Percentiles rank a stretch among this genome's conserved stretches.
phyloP scores from a whole-genome alignment of 1,140 invertebrate genomes.

The Cydia amplana region DNA sequence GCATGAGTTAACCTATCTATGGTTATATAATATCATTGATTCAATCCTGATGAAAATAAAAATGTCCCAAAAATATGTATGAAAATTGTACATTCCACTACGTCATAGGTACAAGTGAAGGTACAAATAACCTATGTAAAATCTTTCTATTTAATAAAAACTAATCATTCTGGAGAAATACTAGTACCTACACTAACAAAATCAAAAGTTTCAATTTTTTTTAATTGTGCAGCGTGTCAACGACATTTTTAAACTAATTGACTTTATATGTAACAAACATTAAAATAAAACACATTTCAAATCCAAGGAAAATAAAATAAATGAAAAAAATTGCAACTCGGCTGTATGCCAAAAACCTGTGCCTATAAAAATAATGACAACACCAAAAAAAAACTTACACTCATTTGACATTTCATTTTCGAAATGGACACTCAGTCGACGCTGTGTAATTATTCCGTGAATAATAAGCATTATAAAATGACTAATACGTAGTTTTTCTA shows the following conservation, averaged over 20 bases:
- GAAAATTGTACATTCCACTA: too few species aligned
- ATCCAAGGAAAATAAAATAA: not conserved
- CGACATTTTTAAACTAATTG: not conserved
- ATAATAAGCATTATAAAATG: not conserved
- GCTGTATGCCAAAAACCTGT: slow-evolving; percentile 10
- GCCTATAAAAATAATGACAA: not conserved
- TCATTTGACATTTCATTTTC: not conserved
- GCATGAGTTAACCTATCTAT: too few species aligned
- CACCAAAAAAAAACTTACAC: not conserved
- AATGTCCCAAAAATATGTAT: too few species aligned
- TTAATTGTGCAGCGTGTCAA: too few species aligned
- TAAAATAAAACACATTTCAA: not conserved
- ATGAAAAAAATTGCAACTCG: not conserved
- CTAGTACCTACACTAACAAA: too few species aligned
- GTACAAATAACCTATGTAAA: not conserved
- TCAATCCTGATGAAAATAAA: too few species aligned
- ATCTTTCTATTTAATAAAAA: too few species aligned
- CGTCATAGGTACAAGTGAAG: too few species aligned
- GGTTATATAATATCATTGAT: too few species aligned
- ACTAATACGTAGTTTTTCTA: not conserved
- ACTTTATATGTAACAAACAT: not conserved
- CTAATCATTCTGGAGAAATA: too few species aligned
- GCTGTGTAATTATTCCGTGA: not conserved
- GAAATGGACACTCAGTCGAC: not conserved
- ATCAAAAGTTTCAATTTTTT: too few species aligned